Evolutionary conservation across 2,797 vertebrate genomes (phyloP), one percentile per base, ranked within the genome.

Genomic region (Phrynocephalus forsythii): DNA sequence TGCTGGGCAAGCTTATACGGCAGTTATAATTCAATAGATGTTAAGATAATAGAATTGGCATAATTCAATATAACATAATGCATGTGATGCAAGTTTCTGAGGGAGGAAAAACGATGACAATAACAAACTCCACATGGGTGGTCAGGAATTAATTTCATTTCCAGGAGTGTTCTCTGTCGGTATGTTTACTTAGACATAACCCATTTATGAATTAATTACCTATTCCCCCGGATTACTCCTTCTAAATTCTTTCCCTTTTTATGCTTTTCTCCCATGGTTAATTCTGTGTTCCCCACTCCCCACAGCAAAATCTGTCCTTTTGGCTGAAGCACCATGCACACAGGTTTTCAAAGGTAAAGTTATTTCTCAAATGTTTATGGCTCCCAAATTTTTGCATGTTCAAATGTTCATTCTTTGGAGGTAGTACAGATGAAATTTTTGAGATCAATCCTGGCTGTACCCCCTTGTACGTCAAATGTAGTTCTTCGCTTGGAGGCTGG

Each of bases 21-120:
- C n/a, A 28, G 26, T 71, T 56, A 77, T 83, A 87, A 82, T 87
- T 82, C 86, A 87, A 82, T 38, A 77, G 63, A 77, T 77, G 33
- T 28, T 77, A 77, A 82, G 44, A 63, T 82, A 87, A 77, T 56
- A 87, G 72, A 87, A 82, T 52, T 87, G 72, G 33, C 72, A 82
- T 87, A 83, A 87, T 83, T 68, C 72, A 56, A 87, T 83, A 82
- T 63, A 77, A 77, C 22, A 22, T 82, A 76, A 77, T n/a, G 63
- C n/a, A 52, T 67, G 63, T 26, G 72, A 82, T 82, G n/a, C 72
- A 77, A 56, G 72, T 6, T 77, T 63, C 15, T 77, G 60, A 48
- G 38, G 28, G 30, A 84, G 13, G 26, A 48, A 52, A 63, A 69
- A 82, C n/a, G 71, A 38, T 6, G 68, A 67, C 52, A 82, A 33